Percentiles rank a stretch among this genome's conserved stretches.
phyloP scores from a whole-genome alignment of 2,797 vertebrate genomes.

The Clangula hyemalis region DNA sequence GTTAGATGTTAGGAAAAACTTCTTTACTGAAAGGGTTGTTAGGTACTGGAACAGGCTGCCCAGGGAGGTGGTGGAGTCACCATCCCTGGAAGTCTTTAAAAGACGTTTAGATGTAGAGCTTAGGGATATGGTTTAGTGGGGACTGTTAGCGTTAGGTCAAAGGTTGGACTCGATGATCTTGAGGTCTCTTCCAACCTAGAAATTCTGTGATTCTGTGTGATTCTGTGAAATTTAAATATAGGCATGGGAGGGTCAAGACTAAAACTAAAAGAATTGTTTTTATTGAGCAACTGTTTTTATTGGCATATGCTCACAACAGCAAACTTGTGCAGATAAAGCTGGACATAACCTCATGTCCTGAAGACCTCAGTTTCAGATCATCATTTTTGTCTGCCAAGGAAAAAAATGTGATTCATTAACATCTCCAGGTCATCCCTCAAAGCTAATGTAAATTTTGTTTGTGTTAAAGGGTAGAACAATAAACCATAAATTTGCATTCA shows the following conservation, averaged over 20 bases:
- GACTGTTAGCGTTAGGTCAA: too few species aligned
- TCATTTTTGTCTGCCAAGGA: neutral
- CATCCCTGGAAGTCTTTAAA: too few species aligned
- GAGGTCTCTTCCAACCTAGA: too few species aligned
- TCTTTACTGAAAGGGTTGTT: too few species aligned
- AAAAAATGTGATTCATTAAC: neutral
- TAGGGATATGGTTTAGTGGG: too few species aligned
- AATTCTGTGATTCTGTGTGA: too few species aligned
- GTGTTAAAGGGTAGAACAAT: conserved; percentile 7
- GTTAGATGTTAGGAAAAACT: too few species aligned
- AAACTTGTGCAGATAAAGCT: neutral
- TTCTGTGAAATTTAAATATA: neutral
- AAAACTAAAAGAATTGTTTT: neutral
- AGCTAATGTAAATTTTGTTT: neutral
- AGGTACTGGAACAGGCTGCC: too few species aligned
- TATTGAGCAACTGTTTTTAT: neutral
- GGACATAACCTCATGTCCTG: neutral
- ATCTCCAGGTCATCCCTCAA: neutral
- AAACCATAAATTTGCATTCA: conserved; percentile 31
- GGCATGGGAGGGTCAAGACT: neutral
- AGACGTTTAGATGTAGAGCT: too few species aligned
- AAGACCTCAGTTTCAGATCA: neutral
- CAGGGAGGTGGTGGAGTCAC: too few species aligned
- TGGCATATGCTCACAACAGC: neutral
- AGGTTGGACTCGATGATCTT: too few species aligned